Percentiles rank a stretch among this genome's conserved stretches.
Conservation (phyloP, 1,140 invertebrate species). For the Meloidogyne exigua region DNA sequence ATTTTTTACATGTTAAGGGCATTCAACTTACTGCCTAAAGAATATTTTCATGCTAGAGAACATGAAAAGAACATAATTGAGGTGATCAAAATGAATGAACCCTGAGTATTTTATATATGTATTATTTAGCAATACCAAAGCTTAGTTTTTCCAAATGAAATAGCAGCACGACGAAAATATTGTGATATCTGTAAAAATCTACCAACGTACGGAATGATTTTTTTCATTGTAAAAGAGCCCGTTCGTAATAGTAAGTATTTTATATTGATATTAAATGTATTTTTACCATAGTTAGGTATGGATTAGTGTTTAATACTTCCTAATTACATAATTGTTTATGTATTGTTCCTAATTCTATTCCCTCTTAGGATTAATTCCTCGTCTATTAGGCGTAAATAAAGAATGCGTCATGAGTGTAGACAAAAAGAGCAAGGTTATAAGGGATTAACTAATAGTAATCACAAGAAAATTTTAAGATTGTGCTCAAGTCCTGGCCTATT, state of each 20-base stretch:
- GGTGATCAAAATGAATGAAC: neutral
- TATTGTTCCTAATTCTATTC: neutral
- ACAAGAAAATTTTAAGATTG: slow-evolving; percentile 48
- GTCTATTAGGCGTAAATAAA: slow-evolving; percentile 92
- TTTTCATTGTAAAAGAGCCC: slow-evolving; percentile 95
- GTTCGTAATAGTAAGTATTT: slow-evolving; percentile 76
- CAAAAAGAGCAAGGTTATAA: slow-evolving; percentile 85
- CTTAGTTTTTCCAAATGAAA: slow-evolving; percentile 20
- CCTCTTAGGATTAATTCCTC: slow-evolving; percentile 81
- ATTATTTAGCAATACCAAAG: slow-evolving; percentile 31
- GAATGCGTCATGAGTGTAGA: slow-evolving; percentile 92
- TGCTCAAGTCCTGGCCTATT: slow-evolving; percentile 77
- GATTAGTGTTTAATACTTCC: no score
- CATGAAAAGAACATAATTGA: slow-evolving; percentile 82
- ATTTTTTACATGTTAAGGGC: no score
- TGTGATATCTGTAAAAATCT: slow-evolving; percentile 81
- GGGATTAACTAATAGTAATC: neutral
- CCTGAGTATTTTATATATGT: neutral
- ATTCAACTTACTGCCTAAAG: slow-evolving; percentile 91
- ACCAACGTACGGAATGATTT: slow-evolving; percentile 94
- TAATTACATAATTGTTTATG: neutral
- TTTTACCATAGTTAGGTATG: no score
- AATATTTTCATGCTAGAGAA: slow-evolving; percentile 86
- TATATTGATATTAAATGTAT: neutral
- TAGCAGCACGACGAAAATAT: slow-evolving; percentile 32